phyloP scores from a whole-genome alignment of 2,113 vertebrate species.

The Myiagra hebetior region DNA sequence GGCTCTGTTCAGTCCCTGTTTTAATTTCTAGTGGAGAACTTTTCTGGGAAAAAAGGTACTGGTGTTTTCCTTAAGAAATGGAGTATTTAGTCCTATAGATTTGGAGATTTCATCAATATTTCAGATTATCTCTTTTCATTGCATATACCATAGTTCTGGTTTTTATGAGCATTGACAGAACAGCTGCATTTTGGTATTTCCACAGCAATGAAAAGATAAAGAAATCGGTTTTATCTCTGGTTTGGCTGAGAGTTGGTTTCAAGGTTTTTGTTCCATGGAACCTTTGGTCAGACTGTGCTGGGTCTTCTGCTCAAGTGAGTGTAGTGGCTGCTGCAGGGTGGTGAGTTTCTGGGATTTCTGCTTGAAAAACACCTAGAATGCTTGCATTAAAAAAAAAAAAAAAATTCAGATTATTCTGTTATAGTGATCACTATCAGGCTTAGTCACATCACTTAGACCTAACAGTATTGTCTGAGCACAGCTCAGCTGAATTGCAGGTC shows the following conservation, averaged over 20 bases:
- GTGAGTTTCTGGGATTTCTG: not conserved
- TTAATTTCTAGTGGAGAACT: not conserved
- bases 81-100: not conserved
- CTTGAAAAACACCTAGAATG: not conserved
- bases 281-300: not conserved
- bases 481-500: not conserved
- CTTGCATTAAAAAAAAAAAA: not conserved
- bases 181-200: not conserved
- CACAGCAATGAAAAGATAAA: not conserved
- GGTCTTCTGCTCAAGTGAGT: not conserved
- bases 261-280: not conserved
- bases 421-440: not conserved
- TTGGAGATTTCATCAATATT: not conserved
- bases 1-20: not conserved
- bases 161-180: not conserved
- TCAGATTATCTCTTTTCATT: not conserved
- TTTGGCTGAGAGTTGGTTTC: not conserved
- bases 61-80: not conserved
- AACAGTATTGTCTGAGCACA: not conserved
- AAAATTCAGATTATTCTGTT: not conserved
- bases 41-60: not conserved
- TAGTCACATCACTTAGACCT: not conserved
- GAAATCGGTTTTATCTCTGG: not conserved
- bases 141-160: not conserved
- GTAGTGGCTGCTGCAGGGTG: fast-evolving